Conservation (phyloP, 1,140 invertebrate genomes). For the Pseudobourletiella spinata region DNA sequence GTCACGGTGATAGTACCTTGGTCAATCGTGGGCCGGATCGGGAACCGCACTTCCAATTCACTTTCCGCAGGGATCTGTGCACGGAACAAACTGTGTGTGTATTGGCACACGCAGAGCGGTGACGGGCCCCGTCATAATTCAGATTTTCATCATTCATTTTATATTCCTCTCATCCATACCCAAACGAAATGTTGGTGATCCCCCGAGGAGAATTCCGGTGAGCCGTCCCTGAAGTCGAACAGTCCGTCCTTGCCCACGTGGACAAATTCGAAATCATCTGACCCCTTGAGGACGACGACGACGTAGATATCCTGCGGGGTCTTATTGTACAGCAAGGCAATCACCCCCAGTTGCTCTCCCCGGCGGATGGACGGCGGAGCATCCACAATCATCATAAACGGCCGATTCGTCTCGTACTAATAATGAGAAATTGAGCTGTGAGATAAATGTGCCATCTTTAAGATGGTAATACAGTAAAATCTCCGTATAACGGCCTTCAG, state of each 20-base stretch:
- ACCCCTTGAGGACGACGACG: slow-evolving; percentile 39
- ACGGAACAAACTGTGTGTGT: too few species aligned
- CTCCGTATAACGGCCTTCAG: too few species aligned
- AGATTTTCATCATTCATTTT: too few species aligned
- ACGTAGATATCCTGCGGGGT: slow-evolving; percentile 41
- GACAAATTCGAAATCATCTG: slow-evolving; percentile 49
- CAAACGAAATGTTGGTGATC: slow-evolving; percentile 47
- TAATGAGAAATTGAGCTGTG: neutral
- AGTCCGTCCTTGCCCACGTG: slow-evolving; percentile 48
- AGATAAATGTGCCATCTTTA: neutral
- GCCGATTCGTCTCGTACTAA: slow-evolving; percentile 45
- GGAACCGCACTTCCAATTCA: slow-evolving; percentile 40
- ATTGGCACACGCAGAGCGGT: too few species aligned
- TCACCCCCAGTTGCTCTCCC: slow-evolving; percentile 52
- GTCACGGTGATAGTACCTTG: slow-evolving; percentile 46
- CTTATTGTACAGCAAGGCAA: slow-evolving; percentile 50
- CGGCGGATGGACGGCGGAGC: slow-evolving; percentile 44
- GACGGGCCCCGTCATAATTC: too few species aligned
- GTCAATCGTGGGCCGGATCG: slow-evolving; percentile 41
- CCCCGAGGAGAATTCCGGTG: slow-evolving; percentile 38
- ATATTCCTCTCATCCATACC: slow-evolving; percentile 38
- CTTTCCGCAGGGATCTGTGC: slow-evolving; percentile 36
- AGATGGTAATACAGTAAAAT: neutral
- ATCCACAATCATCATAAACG: slow-evolving; percentile 51
- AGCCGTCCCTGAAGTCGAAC: slow-evolving; percentile 45